These are phyloP conservation scores for Sinella curviseta DNA, from an alignment of 1,140 invertebrate species.

Conservation along the genomic window DNA sequence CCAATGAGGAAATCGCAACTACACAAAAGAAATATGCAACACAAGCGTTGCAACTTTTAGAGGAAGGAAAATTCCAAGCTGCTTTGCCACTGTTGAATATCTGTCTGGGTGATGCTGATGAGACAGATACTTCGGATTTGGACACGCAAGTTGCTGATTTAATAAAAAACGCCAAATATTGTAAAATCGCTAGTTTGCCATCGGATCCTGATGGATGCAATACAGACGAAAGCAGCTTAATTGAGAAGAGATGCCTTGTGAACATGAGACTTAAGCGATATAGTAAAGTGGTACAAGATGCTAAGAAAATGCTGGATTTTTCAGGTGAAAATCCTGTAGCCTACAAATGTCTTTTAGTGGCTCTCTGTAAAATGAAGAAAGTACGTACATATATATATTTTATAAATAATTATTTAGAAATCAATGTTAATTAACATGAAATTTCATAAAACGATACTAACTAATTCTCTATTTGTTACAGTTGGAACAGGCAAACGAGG, in stretches of 20 bases:
- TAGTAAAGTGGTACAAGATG: slow-evolving; percentile 39
- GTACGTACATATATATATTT: slow-evolving; percentile 14
- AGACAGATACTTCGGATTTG: background rate
- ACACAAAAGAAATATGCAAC: background rate
- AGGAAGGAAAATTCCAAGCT: background rate
- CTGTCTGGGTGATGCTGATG: background rate
- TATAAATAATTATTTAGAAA: background rate
- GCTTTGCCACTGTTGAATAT: slow-evolving; percentile 4
- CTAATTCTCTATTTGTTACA: slow-evolving; percentile 23
- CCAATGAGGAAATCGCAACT: background rate
- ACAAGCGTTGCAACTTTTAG: background rate
- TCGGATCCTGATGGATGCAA: background rate
- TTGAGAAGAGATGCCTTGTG: slow-evolving; percentile 46
- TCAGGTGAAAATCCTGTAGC: slow-evolving; percentile 37
- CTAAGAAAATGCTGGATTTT: slow-evolving; percentile 35
- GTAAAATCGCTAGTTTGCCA: background rate
- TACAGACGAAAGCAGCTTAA: slow-evolving; percentile 38
- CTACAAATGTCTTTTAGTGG: slow-evolving; percentile 42
- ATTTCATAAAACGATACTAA: too few relatives aligned
- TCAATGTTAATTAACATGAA: background rate
- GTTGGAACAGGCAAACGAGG: slow-evolving; percentile 38
- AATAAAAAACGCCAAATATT: background rate
- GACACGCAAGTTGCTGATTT: background rate
- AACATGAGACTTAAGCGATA: slow-evolving; percentile 38
- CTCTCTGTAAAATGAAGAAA: slow-evolving; percentile 45